Percentiles rank a stretch among this genome's conserved stretches.
phyloP scores from a whole-genome alignment of 1,140 invertebrate genomes.

The Drosophila kurseongensis region DNA sequence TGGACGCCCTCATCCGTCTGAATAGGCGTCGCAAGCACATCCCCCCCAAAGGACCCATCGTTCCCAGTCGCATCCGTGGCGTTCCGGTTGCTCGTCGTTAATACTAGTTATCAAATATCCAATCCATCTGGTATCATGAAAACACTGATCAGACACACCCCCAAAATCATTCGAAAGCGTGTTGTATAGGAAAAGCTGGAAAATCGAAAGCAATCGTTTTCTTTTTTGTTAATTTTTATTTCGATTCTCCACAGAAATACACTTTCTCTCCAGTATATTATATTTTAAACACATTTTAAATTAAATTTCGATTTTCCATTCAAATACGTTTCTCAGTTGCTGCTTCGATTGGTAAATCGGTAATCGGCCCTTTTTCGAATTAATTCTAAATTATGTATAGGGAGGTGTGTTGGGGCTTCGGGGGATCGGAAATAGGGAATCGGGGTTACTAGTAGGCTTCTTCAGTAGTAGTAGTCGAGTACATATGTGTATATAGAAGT shows the following conservation, averaged over 20 bases:
- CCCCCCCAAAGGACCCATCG: neutral
- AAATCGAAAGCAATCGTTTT: neutral
- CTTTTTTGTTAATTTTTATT: slow-evolving; percentile 71
- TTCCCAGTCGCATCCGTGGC: neutral
- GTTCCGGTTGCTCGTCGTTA: neutral
- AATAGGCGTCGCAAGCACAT: slow-evolving; percentile 14
- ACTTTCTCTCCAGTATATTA: slow-evolving; percentile 63
- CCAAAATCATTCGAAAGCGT: neutral
- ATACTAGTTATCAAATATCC: neutral
- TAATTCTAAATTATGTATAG: slow-evolving; percentile 55
- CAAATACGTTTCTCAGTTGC: slow-evolving; percentile 26
- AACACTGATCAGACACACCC: neutral
- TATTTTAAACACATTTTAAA: slow-evolving; percentile 75
- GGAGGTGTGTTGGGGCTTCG: neutral
- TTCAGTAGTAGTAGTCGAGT: slow-evolving; percentile 59
- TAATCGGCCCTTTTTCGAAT: slow-evolving; percentile 14
- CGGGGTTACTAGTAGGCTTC: slow-evolving; percentile 48
- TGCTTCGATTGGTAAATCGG: slow-evolving; percentile 7
- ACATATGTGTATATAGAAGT: slow-evolving; percentile 66
- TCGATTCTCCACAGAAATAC: slow-evolving; percentile 75
- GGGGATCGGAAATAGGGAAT: neutral
- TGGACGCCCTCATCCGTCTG: slow-evolving; percentile 25
- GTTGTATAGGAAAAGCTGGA: neutral
- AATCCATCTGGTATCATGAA: neutral
- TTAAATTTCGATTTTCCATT: slow-evolving; percentile 45